Percentiles rank a stretch among this genome's conserved stretches.
Evolutionary conservation across 2,113 vertebrate species (phyloP).

Genomic region (Spea bombifrons): DNA sequence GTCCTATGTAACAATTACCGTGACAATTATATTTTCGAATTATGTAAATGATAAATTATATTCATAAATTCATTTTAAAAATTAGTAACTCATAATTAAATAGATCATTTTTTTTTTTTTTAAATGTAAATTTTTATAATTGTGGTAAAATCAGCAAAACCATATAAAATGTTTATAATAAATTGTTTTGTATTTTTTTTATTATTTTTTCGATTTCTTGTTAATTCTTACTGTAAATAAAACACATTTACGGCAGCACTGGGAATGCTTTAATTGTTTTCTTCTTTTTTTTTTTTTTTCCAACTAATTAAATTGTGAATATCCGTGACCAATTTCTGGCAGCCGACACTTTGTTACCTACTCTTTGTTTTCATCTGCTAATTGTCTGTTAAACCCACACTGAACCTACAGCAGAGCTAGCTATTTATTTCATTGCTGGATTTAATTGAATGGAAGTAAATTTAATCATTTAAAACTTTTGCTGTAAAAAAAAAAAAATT

Average conservation of each 20-base stretch:
- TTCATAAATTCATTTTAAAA: not conserved
- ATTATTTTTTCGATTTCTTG: not conserved
- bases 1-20: too few species aligned
- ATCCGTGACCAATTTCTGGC: slow-evolving; percentile 33
- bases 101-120: not conserved
- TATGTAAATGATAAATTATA: not conserved
- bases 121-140: not conserved
- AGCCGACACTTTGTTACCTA: slow-evolving; percentile 32
- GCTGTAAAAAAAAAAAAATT: not conserved
- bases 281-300: slow-evolving; percentile 21
- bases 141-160: too few species aligned
- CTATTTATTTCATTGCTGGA: slow-evolving; percentile 40
- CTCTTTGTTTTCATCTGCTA: slow-evolving; percentile 34
- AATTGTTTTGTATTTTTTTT: not conserved
- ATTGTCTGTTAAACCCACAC: slow-evolving; percentile 45
- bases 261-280: slow-evolving; percentile 50
- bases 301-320: slow-evolving; percentile 35
- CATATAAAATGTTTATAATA: not conserved
- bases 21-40: not conserved
- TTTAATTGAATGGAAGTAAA: slow-evolving; percentile 34
- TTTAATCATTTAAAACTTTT: slow-evolving; percentile 14
- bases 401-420: slow-evolving; percentile 38
- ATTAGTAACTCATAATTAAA: too few species aligned
- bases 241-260: slow-evolving; percentile 43
- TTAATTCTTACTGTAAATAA: slow-evolving; percentile 45